These are phyloP conservation scores for Rhopalosiphum nymphaeae DNA, from an alignment of 2,888 invertebrate genomes.

Conservation along the genomic window DNA sequence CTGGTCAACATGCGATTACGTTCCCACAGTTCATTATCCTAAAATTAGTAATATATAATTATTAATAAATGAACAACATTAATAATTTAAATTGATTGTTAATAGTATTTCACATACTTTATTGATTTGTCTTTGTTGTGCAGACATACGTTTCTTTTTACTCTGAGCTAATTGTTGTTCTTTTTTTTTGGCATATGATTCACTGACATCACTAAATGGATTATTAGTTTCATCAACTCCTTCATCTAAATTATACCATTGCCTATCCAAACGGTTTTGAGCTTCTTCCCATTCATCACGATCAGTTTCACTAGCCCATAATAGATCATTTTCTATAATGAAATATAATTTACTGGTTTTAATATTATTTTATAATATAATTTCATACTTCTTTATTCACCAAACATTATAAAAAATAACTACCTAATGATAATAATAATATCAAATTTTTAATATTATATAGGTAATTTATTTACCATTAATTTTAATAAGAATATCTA, in stretches of 20 bases:
- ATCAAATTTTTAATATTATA: not conserved
- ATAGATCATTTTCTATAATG: conserved; percentile 72
- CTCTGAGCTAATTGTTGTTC: conserved; percentile 92
- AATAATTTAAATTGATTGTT: not conserved
- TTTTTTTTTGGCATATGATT: conserved; percentile 92
- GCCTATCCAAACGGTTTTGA: conserved; percentile 89
- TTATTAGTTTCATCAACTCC: conserved; percentile 93
- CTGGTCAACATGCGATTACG: conserved; percentile 96
- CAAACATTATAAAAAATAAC: not conserved
- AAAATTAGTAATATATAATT: conserved; percentile 65
- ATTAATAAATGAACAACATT: not conserved
- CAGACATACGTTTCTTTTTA: conserved; percentile 92
- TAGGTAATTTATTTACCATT: not conserved
- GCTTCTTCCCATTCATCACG: conserved; percentile 88
- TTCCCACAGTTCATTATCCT: conserved; percentile 98
- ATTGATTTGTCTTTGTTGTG: conserved; percentile 96
- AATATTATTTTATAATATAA: not conserved
- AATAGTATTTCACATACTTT: conserved; percentile 72
- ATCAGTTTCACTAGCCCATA: conserved; percentile 72
- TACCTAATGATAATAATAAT: not conserved
- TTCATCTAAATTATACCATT: conserved; percentile 98
- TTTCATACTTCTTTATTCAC: not conserved
- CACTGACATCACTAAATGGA: conserved; percentile 89
- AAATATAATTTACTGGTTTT: not conserved
- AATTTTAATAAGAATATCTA: not conserved